A percentile compares a stretch with the other conserved stretches of the same genome.
Evolutionary conservation across 2,888 invertebrate species (phyloP).

Genomic region (Invenusta paracnida): DNA sequence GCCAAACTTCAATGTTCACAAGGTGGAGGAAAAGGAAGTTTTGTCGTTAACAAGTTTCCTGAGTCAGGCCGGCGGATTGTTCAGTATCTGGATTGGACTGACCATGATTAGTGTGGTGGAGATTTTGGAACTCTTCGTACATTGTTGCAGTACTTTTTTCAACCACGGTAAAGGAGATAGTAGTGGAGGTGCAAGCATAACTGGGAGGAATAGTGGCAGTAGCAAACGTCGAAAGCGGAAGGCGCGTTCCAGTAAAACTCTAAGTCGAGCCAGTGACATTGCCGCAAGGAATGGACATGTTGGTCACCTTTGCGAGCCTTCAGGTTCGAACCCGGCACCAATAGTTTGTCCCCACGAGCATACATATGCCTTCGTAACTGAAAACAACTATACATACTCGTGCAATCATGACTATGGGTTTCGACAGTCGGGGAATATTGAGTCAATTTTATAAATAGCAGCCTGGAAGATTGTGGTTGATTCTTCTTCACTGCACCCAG

Average conservation of each 20-base stretch:
- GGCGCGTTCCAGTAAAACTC: not conserved
- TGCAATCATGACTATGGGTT: not conserved
- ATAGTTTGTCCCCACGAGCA: too few relatives aligned
- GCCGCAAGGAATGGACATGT: not conserved
- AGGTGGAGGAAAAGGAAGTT: constrained; percentile 44
- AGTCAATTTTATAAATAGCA: not conserved
- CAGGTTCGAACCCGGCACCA: not conserved
- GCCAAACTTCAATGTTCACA: constrained; percentile 43
- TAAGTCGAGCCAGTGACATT: not conserved
- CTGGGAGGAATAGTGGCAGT: not conserved
- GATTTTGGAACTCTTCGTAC: constrained; percentile 41
- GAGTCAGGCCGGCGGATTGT: constrained; percentile 42
- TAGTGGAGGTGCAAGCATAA: not conserved
- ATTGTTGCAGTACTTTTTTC: constrained; percentile 31
- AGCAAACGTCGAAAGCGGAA: not conserved
- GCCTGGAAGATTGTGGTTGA: not conserved
- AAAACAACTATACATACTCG: not conserved
- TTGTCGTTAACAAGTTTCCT: constrained; percentile 43
- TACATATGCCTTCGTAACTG: not conserved
- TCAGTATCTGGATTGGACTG: constrained; percentile 42
- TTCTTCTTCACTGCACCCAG: too few relatives aligned
- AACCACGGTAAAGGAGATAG: not conserved
- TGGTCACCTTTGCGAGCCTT: not conserved
- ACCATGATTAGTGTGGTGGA: constrained; percentile 44
- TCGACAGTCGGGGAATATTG: not conserved